Percentiles rank a stretch among this genome's conserved stretches.
phyloP scores from a whole-genome alignment of 2,113 vertebrate species.

The Peucedramus taeniatus region DNA sequence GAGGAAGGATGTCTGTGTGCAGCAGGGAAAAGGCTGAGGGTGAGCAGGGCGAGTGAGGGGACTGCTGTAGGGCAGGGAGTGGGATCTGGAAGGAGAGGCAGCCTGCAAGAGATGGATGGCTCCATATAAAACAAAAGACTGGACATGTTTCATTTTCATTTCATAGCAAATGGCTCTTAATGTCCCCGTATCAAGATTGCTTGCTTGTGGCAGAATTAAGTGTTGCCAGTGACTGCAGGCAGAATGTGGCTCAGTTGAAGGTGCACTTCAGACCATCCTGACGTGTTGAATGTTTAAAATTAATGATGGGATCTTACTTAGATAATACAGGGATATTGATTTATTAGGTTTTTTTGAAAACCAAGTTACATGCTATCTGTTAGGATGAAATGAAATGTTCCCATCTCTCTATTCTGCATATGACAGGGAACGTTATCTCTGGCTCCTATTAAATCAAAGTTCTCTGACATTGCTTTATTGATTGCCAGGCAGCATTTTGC shows the following conservation, averaged over 20 bases:
- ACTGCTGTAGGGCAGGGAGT: fast-evolving
- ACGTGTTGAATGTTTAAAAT: conserved; percentile 52
- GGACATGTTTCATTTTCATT: conserved; percentile 14
- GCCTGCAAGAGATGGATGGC: background rate
- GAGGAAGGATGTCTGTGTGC: fast-evolving
- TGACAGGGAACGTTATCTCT: conserved; percentile 39
- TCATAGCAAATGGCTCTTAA: background rate
- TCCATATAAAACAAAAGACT: background rate
- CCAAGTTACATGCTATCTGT: background rate
- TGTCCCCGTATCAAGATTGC: background rate
- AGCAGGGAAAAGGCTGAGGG: background rate
- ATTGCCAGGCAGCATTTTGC: conserved; percentile 58
- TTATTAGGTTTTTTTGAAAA: conserved; percentile 51
- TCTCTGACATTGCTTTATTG: conserved; percentile 68
- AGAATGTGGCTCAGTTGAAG: background rate
- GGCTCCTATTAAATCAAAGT: conserved; percentile 64
- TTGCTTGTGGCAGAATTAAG: background rate
- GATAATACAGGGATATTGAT: conserved; percentile 60
- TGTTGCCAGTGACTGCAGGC: background rate
- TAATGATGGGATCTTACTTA: conserved; percentile 59
- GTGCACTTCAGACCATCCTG: conserved; percentile 16
- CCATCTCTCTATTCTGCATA: conserved; percentile 41
- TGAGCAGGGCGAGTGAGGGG: fast-evolving
- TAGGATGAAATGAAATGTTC: conserved; percentile 35
- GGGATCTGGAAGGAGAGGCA: background rate